These are phyloP conservation scores for Pseudois nayaur DNA, from an alignment of 2,113 vertebrate species.

Conservation along the genomic window DNA sequence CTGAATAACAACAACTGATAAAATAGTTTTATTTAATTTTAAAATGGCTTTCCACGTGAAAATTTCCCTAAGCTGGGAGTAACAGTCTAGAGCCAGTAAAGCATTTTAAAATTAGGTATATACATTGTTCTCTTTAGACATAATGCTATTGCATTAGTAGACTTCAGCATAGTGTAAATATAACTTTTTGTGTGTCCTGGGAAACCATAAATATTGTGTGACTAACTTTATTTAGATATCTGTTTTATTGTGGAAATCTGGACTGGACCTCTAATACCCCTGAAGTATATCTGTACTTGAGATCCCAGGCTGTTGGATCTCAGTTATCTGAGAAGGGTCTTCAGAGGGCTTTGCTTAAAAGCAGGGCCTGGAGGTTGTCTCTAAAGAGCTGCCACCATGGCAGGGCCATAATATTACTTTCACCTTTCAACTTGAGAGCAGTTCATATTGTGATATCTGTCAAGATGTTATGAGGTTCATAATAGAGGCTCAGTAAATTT, in stretches of 20 bases:
- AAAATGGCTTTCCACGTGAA: slow-evolving; percentile 93
- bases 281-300: not conserved
- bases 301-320: not conserved
- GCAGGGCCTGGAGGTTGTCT: not conserved
- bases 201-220: not conserved
- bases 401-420: not conserved
- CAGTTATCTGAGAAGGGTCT: not conserved
- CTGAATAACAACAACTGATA: slow-evolving; percentile 79
- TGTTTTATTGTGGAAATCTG: not conserved
- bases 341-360: not conserved
- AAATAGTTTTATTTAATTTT: slow-evolving; percentile 94
- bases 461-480: not conserved
- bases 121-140: not conserved
- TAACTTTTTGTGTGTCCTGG: not conserved
- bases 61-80: not conserved
- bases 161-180: not conserved
- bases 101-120: not conserved
- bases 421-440: not conserved
- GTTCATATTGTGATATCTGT: not conserved
- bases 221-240: not conserved
- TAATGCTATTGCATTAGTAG: not conserved
- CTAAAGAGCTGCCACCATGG: not conserved
- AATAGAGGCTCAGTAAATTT: not conserved
- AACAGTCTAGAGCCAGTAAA: not conserved
- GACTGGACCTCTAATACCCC: no score